Evolutionary conservation across 2,797 vertebrate species (phyloP), one percentile per base, ranked within the genome.

Genomic region (Parauchenoglanis punctatus): DNA sequence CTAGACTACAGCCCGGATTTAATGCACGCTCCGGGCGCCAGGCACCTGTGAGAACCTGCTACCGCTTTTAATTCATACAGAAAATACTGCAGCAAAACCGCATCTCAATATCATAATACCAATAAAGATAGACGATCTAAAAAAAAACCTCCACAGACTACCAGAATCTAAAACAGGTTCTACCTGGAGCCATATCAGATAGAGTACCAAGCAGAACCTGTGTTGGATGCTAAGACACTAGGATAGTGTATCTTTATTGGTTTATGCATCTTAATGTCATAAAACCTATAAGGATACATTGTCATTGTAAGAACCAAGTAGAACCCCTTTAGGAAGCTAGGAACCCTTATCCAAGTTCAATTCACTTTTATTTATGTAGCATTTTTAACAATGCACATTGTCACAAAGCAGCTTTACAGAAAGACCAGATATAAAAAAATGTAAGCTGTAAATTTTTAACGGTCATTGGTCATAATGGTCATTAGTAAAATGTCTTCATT

Each of bases 1-100:
- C 76, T 23, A 89, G 86, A 58, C 81, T 88, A 31, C 82, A 70
- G 65, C 65, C 46, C 65, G 76, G 61, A 6, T 86, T 88, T 87
- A 83, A 89, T 84, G 81, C 86, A 52, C 44, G 7, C 25, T 67
- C 61, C n/a, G 61, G 81, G 63, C 63, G 63, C 81, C 84, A 83
- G 81, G 70, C 54, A 86, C 85, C 63, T 68, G 63, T 68, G 63
- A 52, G 81, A 54, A 83, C n/a, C 46, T 6, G 46, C 81, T 11
- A 5, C 3, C n/a, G 4, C 61, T 31, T 83, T 83, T 49, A 49
- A 52, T 83, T 83, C 81, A 28, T 52, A 7, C n/a, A 52, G n/a
- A 81, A 83, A 83, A 20, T 2, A 67, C 81, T 49, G 44, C 44
- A 67, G 81, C 15, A 65, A 31, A 61, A 52, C 81, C 31, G 63